Base-by-base conservation (phyloP, 2,113 vertebrate species). In the Xiphias gladius region DNA sequence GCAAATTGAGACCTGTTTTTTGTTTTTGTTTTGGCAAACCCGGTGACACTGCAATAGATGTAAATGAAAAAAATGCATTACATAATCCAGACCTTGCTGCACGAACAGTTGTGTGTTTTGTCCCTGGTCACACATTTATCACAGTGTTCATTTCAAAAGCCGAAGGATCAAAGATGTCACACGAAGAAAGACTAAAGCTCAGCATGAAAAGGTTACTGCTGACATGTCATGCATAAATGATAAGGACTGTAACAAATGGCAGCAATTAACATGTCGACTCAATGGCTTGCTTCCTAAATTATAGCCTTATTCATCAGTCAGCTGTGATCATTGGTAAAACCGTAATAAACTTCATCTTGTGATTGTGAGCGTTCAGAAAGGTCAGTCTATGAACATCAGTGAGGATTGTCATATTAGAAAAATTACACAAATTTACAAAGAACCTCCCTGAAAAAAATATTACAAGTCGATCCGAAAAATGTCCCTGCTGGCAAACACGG, bases 271-370 rank as follows among this genome's bases (percentile, higher is more conserved):
- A 90, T 37, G 86, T 91, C 88, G 10, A 85, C 72, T 87, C 67
- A 59, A 95, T 94, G 93, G 94, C 94, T 96, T 93, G 65, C 86
- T 88, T 95, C 93, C 94, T 94, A 90, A 94, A 92, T 91, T 83
- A 92, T 76, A 84, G 87, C 88, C 93, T 89, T 87, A 78, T 88
- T 91, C 86, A 89, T 94, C 93, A 92, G 88, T 86, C 48, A 64
- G 80, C 85, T 83, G 73, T 69, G 70, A 80, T 84, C 89, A 68
- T 88, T 91, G 92, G 81, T 73, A 90, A 92, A 93, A 91, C 85
- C 28, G 46, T 86, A 87, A 86, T 83, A 91, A 90, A 90, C 65
- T 80, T 83, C 81, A 79, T 66, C 59, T 77, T 16, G 7, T 28
- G 19, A 71, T 75, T 82, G 61, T 76, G 72, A 82, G 76, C 76